Base-by-base conservation (phyloP, 2,113 vertebrate genomes). In the Oostethus manadensis region DNA sequence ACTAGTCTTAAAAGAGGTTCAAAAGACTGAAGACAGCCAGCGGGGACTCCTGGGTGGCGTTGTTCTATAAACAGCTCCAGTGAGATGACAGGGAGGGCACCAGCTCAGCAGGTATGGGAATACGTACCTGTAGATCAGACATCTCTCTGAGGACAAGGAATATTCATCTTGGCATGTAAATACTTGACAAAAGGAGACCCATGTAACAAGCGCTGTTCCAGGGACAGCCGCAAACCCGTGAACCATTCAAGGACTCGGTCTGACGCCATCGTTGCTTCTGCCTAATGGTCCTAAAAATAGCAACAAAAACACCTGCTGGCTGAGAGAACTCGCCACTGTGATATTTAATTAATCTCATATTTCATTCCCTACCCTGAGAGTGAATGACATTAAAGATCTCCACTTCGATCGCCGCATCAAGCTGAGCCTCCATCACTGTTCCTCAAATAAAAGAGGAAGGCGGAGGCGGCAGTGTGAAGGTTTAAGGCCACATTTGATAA, bases 211-310 rank as follows among this genome's bases (percentile, higher is more conserved):
- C 23, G 21, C 58, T 56, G 71, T 83, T 78, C 70, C 70, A 82
- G 65, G 68, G 73, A 73, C 59, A 71, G 64, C 73, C 47, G 44
- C 67, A 70, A 80, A 85, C 75, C 80, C 69, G 79, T 75, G 76
- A 86, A 83, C 87, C 82, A 55, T 43, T 73, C 77, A 77, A 78
- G 62, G 75, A 73, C 73, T 75, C 61, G 62, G 71, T 80, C 82
- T 87, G 83, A 73, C 79, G 74, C 78, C 62, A 64, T 77, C 60
- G 64, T 71, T 50, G 66, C 76, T 82, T 85, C 82, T 68, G 60
- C 79, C 74, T 82, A 86, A 87, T 84, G 68, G 78, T 60, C 60
- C 87, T 85, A 88, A 89, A 90, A 81, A 89, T 89, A 89, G 84
- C 60, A 55, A 66, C 63, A 77, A 77, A 83, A 84, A 83, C 84